Evolutionary conservation across 2,888 invertebrate species (phyloP).

Genomic region (Atrina japonica): DNA sequence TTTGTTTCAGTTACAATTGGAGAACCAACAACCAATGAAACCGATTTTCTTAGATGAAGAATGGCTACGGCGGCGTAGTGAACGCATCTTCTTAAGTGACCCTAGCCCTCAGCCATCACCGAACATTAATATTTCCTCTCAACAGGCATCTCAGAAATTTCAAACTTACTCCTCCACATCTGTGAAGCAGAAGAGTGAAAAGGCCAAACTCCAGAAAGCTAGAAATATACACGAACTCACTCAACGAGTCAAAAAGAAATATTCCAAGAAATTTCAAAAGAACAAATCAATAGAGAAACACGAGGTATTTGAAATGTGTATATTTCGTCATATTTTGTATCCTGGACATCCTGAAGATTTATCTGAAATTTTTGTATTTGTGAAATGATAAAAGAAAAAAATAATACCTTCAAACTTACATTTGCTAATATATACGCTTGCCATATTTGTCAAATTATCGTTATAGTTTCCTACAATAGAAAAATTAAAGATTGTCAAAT

Average conservation of each 20-base stretch:
- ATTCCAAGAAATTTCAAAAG: constrained; percentile 58
- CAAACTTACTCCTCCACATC: constrained; percentile 23
- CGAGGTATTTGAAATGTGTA: too few relatives aligned
- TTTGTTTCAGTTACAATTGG: constrained; percentile 37
- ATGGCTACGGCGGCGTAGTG: constrained; percentile 79
- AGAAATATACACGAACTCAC: constrained; percentile 67
- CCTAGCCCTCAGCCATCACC: constrained; percentile 72
- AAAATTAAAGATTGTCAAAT: too few relatives aligned
- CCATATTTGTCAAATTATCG: too few relatives aligned
- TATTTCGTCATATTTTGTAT: too few relatives aligned
- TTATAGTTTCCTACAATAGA: too few relatives aligned
- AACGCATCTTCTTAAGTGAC: constrained; percentile 80
- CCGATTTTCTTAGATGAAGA: constrained; percentile 75
- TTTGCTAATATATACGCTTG: too few relatives aligned
- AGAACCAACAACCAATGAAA: constrained; percentile 61
- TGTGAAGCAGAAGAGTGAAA: constrained; percentile 33
- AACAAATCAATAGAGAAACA: constrained; percentile 31
- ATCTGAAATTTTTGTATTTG: too few relatives aligned
- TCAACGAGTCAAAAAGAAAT: constrained; percentile 74
- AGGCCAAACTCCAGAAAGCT: constrained; percentile 61
- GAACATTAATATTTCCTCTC: constrained; percentile 44
- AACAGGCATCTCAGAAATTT: constrained; percentile 6
- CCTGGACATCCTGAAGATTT: too few relatives aligned
- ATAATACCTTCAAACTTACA: too few relatives aligned
- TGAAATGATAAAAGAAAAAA: too few relatives aligned